phyloP scores from a whole-genome alignment of 2,888 invertebrate species.

The Leucozona laternaria region DNA sequence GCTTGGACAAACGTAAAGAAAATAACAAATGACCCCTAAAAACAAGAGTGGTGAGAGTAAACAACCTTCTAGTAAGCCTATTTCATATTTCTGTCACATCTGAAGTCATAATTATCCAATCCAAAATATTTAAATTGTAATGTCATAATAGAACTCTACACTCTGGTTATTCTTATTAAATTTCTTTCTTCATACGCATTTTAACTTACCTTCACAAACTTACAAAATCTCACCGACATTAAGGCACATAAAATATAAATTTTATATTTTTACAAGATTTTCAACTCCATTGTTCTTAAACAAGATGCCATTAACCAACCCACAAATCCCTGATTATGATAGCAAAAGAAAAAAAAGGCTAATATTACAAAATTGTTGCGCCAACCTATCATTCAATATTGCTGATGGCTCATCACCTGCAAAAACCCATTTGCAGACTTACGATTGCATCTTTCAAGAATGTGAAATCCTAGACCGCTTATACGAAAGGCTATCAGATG shows the following conservation, averaged over 20 bases:
- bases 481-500: conserved; percentile 49
- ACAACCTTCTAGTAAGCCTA: too few species aligned
- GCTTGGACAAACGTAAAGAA: too few species aligned
- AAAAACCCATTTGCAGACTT: conserved; percentile 26
- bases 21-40: too few species aligned
- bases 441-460: conserved; percentile 54
- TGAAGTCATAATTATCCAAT: not conserved
- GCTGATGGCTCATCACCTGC: conserved; percentile 65
- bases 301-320: conserved; percentile 65
- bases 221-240: not conserved
- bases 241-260: not conserved
- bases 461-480: conserved; percentile 61
- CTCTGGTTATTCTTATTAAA: not conserved
- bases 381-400: conserved; percentile 52
- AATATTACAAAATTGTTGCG: conserved; percentile 68
- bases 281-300: conserved; percentile 34
- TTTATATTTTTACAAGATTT: not conserved
- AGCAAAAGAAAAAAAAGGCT: conserved; percentile 46
- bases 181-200: not conserved
- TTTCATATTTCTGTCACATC: too few species aligned
- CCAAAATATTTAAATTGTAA: not conserved
- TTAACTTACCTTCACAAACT: not conserved
- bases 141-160: not conserved
- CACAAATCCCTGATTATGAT: conserved; percentile 68
- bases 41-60: too few species aligned